A percentile compares a stretch with the other conserved stretches of the same genome.
Conservation (phyloP, 2,113 vertebrate species). For the Pteronura brasiliensis region DNA sequence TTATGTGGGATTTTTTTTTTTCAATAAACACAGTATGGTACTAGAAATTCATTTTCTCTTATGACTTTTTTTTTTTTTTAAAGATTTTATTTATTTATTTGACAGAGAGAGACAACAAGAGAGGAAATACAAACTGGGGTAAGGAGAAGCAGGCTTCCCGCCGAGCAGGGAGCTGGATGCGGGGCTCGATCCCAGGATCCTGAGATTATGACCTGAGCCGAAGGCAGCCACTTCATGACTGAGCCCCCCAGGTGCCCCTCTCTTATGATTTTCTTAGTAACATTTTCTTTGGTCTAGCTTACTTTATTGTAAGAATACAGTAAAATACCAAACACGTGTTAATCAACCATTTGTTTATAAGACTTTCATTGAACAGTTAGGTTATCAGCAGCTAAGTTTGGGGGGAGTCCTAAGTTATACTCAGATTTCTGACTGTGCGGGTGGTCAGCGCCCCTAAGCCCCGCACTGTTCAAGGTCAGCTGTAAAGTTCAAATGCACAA, state of each 20-base stretch:
- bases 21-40: neutral
- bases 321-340: neutral
- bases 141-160: too few relatives aligned
- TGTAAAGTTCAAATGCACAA: neutral
- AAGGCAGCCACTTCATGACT: too few relatives aligned
- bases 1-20: neutral
- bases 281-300: neutral
- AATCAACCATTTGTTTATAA: neutral
- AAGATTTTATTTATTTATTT: too few relatives aligned
- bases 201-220: too few relatives aligned
- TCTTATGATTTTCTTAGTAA: neutral
- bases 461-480: neutral
- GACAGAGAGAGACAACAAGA: too few relatives aligned
- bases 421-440: neutral
- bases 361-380: neutral
- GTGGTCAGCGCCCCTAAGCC: neutral
- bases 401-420: neutral
- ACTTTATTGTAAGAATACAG: neutral
- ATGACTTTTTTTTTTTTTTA: neutral
- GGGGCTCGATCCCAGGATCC: too few relatives aligned
- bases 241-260: neutral
- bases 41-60: neutral
- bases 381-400: neutral
- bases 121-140: too few relatives aligned
- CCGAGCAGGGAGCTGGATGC: too few relatives aligned